Percentiles rank a stretch among this genome's conserved stretches.
Conservation (phyloP, 2,113 vertebrate genomes). For the Eptatretus burgeri region DNA sequence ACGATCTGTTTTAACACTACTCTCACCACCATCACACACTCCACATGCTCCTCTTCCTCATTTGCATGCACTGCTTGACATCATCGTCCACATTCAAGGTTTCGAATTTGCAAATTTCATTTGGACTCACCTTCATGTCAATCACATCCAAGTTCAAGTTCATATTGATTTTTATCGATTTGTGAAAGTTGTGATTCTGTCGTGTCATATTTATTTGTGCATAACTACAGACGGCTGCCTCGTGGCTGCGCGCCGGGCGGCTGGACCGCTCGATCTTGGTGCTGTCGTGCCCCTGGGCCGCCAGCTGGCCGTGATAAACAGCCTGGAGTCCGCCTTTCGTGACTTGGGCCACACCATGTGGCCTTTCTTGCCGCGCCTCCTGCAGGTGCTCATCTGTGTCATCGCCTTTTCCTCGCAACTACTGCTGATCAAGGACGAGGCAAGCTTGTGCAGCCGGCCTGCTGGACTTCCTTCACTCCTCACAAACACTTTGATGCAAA, state of each 20-base stretch:
- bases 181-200: neutral
- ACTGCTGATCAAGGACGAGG: slow-evolving; percentile 47
- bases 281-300: slow-evolving; percentile 54
- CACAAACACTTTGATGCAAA: neutral
- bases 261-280: slow-evolving; percentile 23
- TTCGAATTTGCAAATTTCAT: too few relatives aligned
- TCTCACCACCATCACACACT: too few relatives aligned
- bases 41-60: too few relatives aligned
- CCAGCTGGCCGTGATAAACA: slow-evolving; percentile 53
- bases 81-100: too few relatives aligned
- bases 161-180: neutral
- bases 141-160: too few relatives aligned
- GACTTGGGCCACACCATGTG: slow-evolving; percentile 56
- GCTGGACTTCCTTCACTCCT: neutral
- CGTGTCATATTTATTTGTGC: too few relatives aligned
- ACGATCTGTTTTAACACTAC: too few relatives aligned
- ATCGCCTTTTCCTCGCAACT: slow-evolving; percentile 28
- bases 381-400: slow-evolving; percentile 66
- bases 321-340: slow-evolving; percentile 42
- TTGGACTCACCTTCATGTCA: too few relatives aligned
- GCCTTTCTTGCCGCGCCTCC: slow-evolving; percentile 39
- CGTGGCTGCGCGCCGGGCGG: slow-evolving; percentile 11
- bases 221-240: too few relatives aligned
- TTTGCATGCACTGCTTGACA: too few relatives aligned
- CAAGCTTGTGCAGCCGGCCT: slow-evolving; percentile 12